These are phyloP conservation scores for Turdus rufiventris DNA, from an alignment of 2,113 vertebrate species.

Conservation along the genomic window DNA sequence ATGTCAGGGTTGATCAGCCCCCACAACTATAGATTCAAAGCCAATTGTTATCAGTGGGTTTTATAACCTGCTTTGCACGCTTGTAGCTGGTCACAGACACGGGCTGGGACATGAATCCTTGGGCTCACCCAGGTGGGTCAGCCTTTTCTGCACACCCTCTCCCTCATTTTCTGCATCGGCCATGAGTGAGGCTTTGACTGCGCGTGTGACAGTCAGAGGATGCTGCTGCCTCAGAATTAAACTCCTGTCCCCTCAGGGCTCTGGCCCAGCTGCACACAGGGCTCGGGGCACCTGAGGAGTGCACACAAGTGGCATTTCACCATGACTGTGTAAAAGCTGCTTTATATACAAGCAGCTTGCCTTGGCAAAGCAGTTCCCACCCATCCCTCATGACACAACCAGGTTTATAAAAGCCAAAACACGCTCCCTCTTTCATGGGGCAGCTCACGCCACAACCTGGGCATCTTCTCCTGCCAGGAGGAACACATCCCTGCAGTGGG, in stretches of 20 bases:
- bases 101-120: neutral
- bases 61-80: neutral
- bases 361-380: neutral
- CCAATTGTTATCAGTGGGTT: neutral
- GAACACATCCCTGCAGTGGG: rapidly evolving
- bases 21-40: neutral
- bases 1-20: neutral
- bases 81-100: neutral
- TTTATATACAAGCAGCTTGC: neutral
- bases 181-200: neutral
- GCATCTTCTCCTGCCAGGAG: neutral
- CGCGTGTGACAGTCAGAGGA: neutral
- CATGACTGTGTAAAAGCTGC: neutral
- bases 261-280: neutral
- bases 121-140: neutral
- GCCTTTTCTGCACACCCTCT: neutral
- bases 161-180: neutral
- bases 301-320: neutral
- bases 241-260: rapidly evolving
- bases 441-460: neutral
- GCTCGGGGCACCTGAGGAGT: neutral
- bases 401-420: neutral
- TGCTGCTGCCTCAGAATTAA: neutral
- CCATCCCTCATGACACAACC: neutral
- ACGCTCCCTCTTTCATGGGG: rapidly evolving